Evolutionary conservation across 2,797 vertebrate species (phyloP).

Genomic region (Holocentrus rufus): DNA sequence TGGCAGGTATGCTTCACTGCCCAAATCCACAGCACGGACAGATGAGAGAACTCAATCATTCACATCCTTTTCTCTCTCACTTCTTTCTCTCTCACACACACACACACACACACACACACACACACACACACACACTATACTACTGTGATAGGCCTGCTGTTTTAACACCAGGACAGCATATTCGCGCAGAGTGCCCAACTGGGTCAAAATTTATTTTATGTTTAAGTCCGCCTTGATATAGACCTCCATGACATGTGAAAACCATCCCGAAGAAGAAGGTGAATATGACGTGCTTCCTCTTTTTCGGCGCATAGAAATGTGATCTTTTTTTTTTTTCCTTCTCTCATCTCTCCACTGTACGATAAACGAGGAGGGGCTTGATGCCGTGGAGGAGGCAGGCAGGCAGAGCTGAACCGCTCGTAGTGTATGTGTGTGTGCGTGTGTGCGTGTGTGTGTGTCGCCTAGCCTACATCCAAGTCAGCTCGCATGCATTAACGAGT

Average conservation of each 20-base stretch:
- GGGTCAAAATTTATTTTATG: background rate
- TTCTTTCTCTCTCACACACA: background rate
- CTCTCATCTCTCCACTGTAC: conserved; percentile 67
- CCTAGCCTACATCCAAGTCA: conserved; percentile 73
- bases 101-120: conserved; percentile 5
- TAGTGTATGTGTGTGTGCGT: conserved; percentile 38
- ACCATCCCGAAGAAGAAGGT: background rate
- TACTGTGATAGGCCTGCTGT: too few species aligned
- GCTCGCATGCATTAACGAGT: conserved; percentile 77
- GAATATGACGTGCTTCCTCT: conserved; percentile 73
- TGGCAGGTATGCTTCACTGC: conserved; percentile 43
- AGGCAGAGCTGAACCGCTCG: conserved; percentile 68
- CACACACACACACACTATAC: conserved; percentile 1
- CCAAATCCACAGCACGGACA: conserved; percentile 46
- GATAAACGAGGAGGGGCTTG: conserved; percentile 84
- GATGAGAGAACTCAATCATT: conserved; percentile 22
- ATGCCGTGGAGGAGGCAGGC: conserved; percentile 71
- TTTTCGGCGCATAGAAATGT: conserved; percentile 62
- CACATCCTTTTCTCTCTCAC: background rate
- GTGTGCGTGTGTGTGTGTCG: conserved; percentile 41
- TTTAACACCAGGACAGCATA: conserved; percentile 1
- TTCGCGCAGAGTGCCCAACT: background rate
- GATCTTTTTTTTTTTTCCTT: conserved; percentile 12
- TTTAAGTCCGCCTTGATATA: conserved; percentile 11
- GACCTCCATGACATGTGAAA: conserved; percentile 12